Percentiles rank a stretch among this genome's conserved stretches.
phyloP scores from a whole-genome alignment of 2,113 vertebrate species.

The human (Homo sapiens) region GRCh38 chr13:21492501-21493000 shows the following conservation, averaged over 20 bases:
- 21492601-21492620: neutral
- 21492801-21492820: neutral
- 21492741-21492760: conserved; percentile 22
- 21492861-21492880: neutral
- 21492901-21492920: neutral
- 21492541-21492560: neutral
- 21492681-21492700: conserved; percentile 18
- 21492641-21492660: conserved; percentile 34
- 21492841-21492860: neutral
- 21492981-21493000: neutral
- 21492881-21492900: neutral
- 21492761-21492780: neutral
- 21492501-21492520: neutral
- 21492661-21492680: conserved; percentile 35
- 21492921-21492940: neutral
- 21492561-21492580: neutral
- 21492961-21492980: neutral
- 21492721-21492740: conserved; percentile 71
- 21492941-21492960: neutral
- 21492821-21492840: neutral
- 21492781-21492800: conserved; percentile 27
- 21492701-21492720: conserved; percentile 63
- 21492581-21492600: neutral
- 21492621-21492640: neutral
- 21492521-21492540: neutral